Base-by-base conservation (phyloP, 2,888 invertebrate genomes). In the Caenorhabditis sp. region DNA sequence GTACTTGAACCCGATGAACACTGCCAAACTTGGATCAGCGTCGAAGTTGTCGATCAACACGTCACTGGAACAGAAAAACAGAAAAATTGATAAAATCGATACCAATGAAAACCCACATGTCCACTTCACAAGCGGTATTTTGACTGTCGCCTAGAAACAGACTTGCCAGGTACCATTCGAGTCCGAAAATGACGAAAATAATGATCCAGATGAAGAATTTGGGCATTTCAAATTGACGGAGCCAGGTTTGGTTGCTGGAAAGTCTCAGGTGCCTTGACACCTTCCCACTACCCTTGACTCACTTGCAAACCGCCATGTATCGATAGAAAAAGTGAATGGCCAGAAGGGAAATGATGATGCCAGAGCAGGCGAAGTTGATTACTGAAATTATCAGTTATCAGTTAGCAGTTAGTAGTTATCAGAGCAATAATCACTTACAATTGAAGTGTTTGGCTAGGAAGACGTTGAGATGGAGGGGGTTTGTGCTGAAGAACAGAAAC, bases 291-390 rank as follows among this genome's bases (percentile, higher is more conserved):
- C 20, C 18, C n/a, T 4, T 18, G 18, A 55, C 62, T 56, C 18
- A 78, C 78, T 67, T 71, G 55, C 67, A 71, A 67, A 79, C 67
- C 20, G 71, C 71, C 67, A 79, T 61, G 47, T 67, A 71, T 15
- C 79, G 65, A 61, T 79, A 79, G 55, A 79, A 65, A 20, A 70
- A 79, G 28, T 79, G 79, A n/a, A 79, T 79, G 5, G 79, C 71
- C 8, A 79, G 26, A 0, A 79, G 60, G 9, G 67, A 71, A 18
- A 79, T 79, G 40, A 67, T 79, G 26, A 79, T 79, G 22, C 79
- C 79, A n/a, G 53, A 79, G 35, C 71, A 79, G 9, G 79, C 51
- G 22, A 71, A 71, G 22, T 79, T 78, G 2, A 78, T 26, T 56
- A 78, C 78, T 78, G 32, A 32, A 78, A 72, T 1, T 18, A 15